Evolutionary conservation across 2,888 invertebrate species (phyloP).

Genomic region (Dromius quadrimaculatus): DNA sequence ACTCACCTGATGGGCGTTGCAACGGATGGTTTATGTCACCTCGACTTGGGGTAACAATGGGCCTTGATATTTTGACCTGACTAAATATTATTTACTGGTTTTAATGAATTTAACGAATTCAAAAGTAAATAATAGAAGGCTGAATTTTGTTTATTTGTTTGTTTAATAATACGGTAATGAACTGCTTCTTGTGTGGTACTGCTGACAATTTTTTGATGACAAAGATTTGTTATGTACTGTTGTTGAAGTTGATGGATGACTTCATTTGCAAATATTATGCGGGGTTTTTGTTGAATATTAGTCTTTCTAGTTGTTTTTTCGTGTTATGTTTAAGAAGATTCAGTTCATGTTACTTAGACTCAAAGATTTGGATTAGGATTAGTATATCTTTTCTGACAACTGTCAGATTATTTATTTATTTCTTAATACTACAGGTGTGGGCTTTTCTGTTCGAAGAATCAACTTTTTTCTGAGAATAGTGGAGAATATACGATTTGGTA

Average conservation of each 20-base stretch:
- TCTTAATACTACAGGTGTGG: not conserved
- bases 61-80: slow-evolving; percentile 24
- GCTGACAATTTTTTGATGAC: slow-evolving; percentile 24
- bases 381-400: slow-evolving; percentile 19
- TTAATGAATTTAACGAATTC: slow-evolving; percentile 43
- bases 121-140: not conserved
- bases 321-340: not conserved
- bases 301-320: not conserved
- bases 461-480: no score
- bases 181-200: slow-evolving; percentile 19
- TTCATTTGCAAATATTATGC: slow-evolving; percentile 31
- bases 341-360: slow-evolving; percentile 10
- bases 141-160: slow-evolving; percentile 25
- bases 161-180: slow-evolving; percentile 21
- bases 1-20: slow-evolving; percentile 29
- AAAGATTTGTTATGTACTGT: slow-evolving; percentile 12
- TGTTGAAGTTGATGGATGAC: slow-evolving; percentile 21
- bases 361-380: not conserved
- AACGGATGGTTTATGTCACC: slow-evolving; percentile 10
- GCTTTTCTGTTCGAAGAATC: no score
- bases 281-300: not conserved
- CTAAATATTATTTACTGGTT: slow-evolving; percentile 44
- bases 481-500: no score
- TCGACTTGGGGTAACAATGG: slow-evolving; percentile 15
- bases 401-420: slow-evolving; percentile 26